Percentiles rank a stretch among this genome's conserved stretches.
Conservation (phyloP, 2,888 invertebrate species). For the Prostheceraeus crozeri region DNA sequence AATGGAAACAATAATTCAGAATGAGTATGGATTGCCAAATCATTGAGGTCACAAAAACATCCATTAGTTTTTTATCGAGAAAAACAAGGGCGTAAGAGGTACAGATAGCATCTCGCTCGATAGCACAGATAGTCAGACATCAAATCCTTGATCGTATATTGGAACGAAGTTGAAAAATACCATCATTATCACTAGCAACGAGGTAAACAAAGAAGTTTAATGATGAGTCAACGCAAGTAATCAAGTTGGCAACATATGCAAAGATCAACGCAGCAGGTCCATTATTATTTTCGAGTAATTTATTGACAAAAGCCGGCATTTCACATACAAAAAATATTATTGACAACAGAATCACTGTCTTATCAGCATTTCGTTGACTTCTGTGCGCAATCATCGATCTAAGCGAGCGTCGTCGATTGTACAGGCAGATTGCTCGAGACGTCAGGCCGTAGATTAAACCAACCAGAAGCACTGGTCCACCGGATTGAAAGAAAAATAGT, state of each 20-base stretch:
- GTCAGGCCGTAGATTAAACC: constrained; percentile 1
- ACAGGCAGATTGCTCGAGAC: constrained; percentile 5
- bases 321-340: constrained; percentile 2
- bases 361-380: not conserved
- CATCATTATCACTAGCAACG: not conserved
- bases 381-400: not conserved
- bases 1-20: no score
- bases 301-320: constrained; percentile 26
- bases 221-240: constrained; percentile 7
- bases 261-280: not conserved
- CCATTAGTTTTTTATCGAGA: no score
- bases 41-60: no score
- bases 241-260: not conserved
- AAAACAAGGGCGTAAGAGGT: no score
- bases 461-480: constrained; percentile 5
- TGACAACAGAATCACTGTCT: not conserved
- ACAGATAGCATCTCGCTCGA: no score
- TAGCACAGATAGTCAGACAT: no score
- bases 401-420: not conserved
- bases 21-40: no score
- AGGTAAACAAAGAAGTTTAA: constrained; percentile 1
- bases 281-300: not conserved
- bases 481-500: constrained; percentile 5
- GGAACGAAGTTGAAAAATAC: no score
- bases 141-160: no score